Percentiles rank a stretch among this genome's conserved stretches.
Evolutionary conservation across 2,113 vertebrate genomes (phyloP).

Genomic region (Nothobranchius furzeri): DNA sequence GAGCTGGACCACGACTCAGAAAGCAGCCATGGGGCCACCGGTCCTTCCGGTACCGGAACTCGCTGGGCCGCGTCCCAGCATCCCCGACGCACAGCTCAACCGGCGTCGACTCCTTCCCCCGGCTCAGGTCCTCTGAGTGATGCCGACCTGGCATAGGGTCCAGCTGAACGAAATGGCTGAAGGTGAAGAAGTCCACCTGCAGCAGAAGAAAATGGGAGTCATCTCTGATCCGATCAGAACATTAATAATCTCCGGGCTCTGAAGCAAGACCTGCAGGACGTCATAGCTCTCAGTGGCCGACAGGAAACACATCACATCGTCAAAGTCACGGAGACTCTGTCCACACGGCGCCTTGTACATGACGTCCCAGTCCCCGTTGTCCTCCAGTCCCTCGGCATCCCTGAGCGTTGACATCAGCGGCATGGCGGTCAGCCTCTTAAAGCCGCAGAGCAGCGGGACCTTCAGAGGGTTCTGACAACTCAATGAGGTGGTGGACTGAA

Average conservation of each 20-base stretch:
- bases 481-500: constrained; percentile 47
- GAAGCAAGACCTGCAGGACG: constrained; percentile 76
- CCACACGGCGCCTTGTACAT: constrained; percentile 91
- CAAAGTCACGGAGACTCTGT: constrained; percentile 80
- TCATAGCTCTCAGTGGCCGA: constrained; percentile 80
- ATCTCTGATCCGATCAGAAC: neutral
- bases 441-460: constrained; percentile 84
- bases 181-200: constrained; percentile 89
- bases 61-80: constrained; percentile 68
- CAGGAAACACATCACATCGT: constrained; percentile 86
- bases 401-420: constrained; percentile 8
- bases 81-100: constrained; percentile 83
- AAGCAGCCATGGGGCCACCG: constrained; percentile 89
- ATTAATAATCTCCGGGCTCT: too few relatives aligned
- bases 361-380: constrained; percentile 68
- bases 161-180: constrained; percentile 82
- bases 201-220: neutral
- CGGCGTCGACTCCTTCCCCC: constrained; percentile 83
- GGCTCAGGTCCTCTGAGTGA: constrained; percentile 85
- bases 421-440: constrained; percentile 82
- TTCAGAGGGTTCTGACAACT: constrained; percentile 87
- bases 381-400: neutral
- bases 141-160: constrained; percentile 59
- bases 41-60: constrained; percentile 89
- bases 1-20: constrained; percentile 73